These are phyloP conservation scores for Campoplex capitator DNA, from an alignment of 2,888 invertebrate species.

Conservation along the genomic window DNA sequence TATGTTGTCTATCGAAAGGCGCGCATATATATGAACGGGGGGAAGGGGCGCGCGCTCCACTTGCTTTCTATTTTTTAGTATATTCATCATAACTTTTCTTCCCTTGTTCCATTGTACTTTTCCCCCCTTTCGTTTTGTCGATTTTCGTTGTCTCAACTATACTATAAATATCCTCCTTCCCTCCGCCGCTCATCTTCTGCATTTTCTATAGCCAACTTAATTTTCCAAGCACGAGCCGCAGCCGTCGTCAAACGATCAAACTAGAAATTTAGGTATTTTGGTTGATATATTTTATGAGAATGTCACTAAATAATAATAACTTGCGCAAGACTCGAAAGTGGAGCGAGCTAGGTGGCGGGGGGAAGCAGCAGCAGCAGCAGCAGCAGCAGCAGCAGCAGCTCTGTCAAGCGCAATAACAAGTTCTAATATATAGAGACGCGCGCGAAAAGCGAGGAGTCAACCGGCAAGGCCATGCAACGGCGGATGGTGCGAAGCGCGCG, in stretches of 20 bases:
- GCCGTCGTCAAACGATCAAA: background rate
- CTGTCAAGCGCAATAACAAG: background rate
- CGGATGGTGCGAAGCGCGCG: constrained; percentile 65
- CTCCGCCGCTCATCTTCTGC: no score
- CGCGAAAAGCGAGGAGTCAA: constrained; percentile 61
- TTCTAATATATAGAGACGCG: constrained; percentile 10
- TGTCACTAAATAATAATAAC: constrained; percentile 53
- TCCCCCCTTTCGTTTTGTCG: background rate
- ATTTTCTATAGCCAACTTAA: no score
- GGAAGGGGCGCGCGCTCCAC: background rate
- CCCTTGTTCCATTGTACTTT: background rate
- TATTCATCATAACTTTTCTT: background rate
- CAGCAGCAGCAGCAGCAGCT: background rate
- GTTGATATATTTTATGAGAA: constrained; percentile 10
- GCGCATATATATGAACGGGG: background rate
- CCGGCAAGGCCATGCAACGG: constrained; percentile 71
- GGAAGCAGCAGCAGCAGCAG: no score
- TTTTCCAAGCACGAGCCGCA: no score
- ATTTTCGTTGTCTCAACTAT: constrained; percentile 30
- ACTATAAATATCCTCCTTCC: no score
- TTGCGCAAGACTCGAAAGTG: constrained; percentile 50
- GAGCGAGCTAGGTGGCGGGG: constrained; percentile 20
- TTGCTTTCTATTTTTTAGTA: background rate
- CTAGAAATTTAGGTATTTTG: background rate
- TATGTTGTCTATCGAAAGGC: constrained; percentile 61